Evolutionary conservation across 2,113 vertebrate genomes (phyloP), one percentile per base, ranked within the genome.

Genomic region (Pyxicephalus adspersus): DNA sequence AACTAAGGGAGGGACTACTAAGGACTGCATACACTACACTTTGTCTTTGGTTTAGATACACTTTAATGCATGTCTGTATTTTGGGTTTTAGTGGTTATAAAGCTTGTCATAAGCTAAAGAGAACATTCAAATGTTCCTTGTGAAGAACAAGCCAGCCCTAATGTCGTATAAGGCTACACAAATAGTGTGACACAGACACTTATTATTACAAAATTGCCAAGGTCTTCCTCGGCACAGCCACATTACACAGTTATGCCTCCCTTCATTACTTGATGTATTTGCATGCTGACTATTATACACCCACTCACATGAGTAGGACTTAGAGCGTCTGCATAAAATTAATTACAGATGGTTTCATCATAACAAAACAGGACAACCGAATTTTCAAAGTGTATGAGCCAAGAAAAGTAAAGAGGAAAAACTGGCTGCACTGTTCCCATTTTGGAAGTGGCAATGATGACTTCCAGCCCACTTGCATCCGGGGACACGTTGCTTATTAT

Each of bases 331-430:
- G 67, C 67, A 60, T 52, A 61, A 72, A 31, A 72, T 67, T 58
- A 68, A 80, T 72, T 81, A 38, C 78, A 81, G 78, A 81, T 72
- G 78, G 78, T 72, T 71, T 64, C 26, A 31, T 64, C 26, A 31
- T 54, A 72, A 50, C 78, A 72, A 67, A 52, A 60, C 57, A 81
- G 58, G 57, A 52, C 77, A 45, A n/a, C 23, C 28, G 25, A 60
- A 18, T 26, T 65, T 31, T 57, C 18, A 5, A 76, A 64, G 25
- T 19, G 8, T 52, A 63, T 19, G 52, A 51, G 60, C 25, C 60
- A 64, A 76, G 60, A 51, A 64, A 25, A 51, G 45, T 26, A 17
- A 58, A 55, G 3, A 7, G 18, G 38, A 45, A 61, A 76, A 57
- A 38, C 26, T 70, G 67, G 50, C 50, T 68, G 51, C 38, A 68